Conservation (phyloP, 2,888 invertebrate species). For the Agonopterix heracliana region DNA sequence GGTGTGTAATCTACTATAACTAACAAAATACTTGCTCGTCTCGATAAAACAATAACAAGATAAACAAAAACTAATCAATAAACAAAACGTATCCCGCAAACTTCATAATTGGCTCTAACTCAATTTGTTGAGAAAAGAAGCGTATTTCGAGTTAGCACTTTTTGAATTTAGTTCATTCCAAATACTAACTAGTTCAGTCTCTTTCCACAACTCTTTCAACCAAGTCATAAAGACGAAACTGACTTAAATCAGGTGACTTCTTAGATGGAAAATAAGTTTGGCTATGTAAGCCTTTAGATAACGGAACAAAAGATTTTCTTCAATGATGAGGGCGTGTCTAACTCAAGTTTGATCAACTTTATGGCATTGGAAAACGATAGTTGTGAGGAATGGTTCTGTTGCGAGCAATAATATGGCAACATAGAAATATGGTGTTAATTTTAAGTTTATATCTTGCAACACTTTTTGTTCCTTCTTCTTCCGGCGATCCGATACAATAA, state of each 20-base stretch:
- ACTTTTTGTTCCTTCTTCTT: too few species aligned
- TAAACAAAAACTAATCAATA: slow-evolving; percentile 13
- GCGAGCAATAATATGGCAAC: too few species aligned
- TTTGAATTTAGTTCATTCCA: slow-evolving; percentile 34
- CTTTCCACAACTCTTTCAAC: too few species aligned
- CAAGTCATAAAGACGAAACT: too few species aligned
- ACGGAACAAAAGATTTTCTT: slow-evolving; percentile 40
- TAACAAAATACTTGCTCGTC: too few species aligned
- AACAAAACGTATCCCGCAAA: slow-evolving; percentile 14
- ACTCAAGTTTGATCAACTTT: slow-evolving; percentile 34
- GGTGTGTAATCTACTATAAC: too few species aligned
- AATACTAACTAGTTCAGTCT: too few species aligned
- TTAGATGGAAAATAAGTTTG: slow-evolving; percentile 3
- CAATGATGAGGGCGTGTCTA: slow-evolving; percentile 38
- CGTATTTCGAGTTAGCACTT: slow-evolving; percentile 36
- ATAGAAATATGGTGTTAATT: too few species aligned
- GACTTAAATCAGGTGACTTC: too few species aligned
- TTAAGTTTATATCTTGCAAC: too few species aligned
- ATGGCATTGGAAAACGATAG: slow-evolving; percentile 37
- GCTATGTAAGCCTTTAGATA: slow-evolving; percentile 28
- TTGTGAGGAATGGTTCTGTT: not conserved
- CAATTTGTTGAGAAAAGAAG: slow-evolving; percentile 30
- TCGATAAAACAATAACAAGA: not conserved
- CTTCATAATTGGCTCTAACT: slow-evolving; percentile 19
- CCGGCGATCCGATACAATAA: too few species aligned